Base-by-base conservation (phyloP, 2,113 vertebrate genomes). In the Greenwoodochromis staneri region DNA sequence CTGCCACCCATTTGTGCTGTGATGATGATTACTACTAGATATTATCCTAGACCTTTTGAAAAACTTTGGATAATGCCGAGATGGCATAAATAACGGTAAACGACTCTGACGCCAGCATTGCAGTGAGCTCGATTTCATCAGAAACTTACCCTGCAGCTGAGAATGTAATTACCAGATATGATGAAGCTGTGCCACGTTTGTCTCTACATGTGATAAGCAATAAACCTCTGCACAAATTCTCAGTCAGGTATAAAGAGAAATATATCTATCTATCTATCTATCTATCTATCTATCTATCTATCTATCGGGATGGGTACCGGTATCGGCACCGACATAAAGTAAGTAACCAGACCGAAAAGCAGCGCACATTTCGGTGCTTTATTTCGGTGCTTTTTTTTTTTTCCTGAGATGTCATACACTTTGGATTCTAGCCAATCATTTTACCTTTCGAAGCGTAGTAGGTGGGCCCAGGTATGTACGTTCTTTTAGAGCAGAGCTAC, bases 81-180 rank as follows among this genome's bases (percentile, higher is more conserved):
- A 83, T 88, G 0, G 9, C 31, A 8, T 87, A 82, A 88, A 87
- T 69, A 86, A 69, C 3, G 3, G 27, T 81, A 76, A 89, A 86
- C 19, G 31, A 81, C 38, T 81, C 13, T 57, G 82, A 85, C 38
- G 34, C 16, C 38, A 34, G n/a, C 38, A 11, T 8, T 38, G 27
- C 71, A 78, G 42, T 24, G 16, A 78, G 42, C 42, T 19, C 27
- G 45, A 36, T 82, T 83, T 89, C 82, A 85, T 88, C 59, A 84
- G 55, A 85, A 86, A 82, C 81, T 38, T 51, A 6, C 27, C 89
- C 93, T 17, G 89, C 88, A 87, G 85, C 87, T 36, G 53, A 83
- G 81, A 87, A 92, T 85, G 92, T 92, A 92, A 93, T 92, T 91
- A 91, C 53, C 53, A 24, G 76, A 69, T 66, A 34, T 80, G 73